Percentiles rank a stretch among this genome's conserved stretches.
phyloP scores from a whole-genome alignment of 2,888 invertebrate species.

The Platypus cylindrus region DNA sequence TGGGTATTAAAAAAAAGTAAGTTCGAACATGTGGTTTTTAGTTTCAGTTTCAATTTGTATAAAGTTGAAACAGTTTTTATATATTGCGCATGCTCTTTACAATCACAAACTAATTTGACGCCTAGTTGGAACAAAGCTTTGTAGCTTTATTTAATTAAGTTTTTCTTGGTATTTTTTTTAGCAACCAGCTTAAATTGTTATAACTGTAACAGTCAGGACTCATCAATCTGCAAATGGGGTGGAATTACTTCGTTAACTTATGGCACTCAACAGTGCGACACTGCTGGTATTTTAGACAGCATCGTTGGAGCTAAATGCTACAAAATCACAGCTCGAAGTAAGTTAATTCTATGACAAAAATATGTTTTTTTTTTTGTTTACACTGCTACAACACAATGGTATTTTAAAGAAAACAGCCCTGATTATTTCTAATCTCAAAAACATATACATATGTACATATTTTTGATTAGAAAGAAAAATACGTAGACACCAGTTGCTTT shows the following conservation, averaged over 20 bases:
- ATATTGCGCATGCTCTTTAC: no score
- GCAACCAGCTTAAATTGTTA: conserved; percentile 22
- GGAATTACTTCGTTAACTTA: conserved; percentile 25
- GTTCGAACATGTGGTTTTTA: no score
- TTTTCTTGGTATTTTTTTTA: conserved; percentile 13
- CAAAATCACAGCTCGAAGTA: conserved; percentile 28
- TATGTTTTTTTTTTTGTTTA: background rate
- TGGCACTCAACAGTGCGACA: conserved; percentile 23
- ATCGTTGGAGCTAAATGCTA: conserved; percentile 20
- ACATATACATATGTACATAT: background rate
- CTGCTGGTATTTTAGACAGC: conserved; percentile 18
- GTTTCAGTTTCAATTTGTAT: no score
- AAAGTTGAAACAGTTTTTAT: no score
- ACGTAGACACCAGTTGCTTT: no score
- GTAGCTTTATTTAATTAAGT: no score
- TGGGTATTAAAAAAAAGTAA: no score
- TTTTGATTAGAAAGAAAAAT: background rate
- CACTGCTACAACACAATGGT: no score
- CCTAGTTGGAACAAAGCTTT: no score
- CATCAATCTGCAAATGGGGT: conserved; percentile 23
- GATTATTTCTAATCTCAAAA: no score
- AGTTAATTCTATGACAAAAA: conserved; percentile 14
- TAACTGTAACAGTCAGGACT: conserved; percentile 25
- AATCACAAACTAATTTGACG: no score
- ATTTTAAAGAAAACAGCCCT: no score